These are phyloP conservation scores for Circaetus gallicus DNA, from an alignment of 2,113 vertebrate genomes.

Conservation along the genomic window DNA sequence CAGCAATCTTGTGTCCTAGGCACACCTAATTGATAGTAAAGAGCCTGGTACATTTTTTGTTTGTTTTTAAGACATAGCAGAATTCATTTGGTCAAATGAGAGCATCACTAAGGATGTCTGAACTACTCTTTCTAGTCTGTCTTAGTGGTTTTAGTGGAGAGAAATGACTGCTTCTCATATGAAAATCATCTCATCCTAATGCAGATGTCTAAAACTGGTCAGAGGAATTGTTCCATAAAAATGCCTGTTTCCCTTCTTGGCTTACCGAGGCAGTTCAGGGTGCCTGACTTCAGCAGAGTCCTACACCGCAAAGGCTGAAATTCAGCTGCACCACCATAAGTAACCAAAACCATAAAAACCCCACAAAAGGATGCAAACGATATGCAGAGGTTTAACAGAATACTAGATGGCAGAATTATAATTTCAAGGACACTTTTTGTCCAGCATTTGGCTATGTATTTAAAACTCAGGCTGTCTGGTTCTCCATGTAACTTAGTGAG, in stretches of 20 bases:
- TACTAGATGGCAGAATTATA: neutral
- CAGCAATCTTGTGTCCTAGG: neutral
- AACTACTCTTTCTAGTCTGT: neutral
- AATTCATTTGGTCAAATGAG: neutral
- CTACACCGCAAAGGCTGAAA: neutral
- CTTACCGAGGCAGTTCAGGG: neutral
- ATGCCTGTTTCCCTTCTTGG: neutral
- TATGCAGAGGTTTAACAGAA: neutral
- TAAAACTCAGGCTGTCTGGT: neutral
- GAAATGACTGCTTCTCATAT: neutral
- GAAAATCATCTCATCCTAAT: neutral
- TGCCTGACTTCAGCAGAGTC: neutral
- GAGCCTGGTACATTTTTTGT: neutral
- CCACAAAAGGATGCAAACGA: neutral
- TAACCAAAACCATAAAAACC: neutral
- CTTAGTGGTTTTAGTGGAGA: neutral
- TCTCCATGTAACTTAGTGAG: neutral
- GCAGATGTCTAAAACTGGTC: neutral
- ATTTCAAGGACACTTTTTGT: neutral
- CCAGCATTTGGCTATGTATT: accelerated
- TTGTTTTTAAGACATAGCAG: neutral
- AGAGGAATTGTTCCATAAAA: neutral
- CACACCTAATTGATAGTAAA: neutral
- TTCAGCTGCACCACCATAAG: neutral
- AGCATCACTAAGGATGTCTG: neutral